phyloP scores from a whole-genome alignment of 2,797 vertebrate species.

The Oryzias dopingdopingensis region DNA sequence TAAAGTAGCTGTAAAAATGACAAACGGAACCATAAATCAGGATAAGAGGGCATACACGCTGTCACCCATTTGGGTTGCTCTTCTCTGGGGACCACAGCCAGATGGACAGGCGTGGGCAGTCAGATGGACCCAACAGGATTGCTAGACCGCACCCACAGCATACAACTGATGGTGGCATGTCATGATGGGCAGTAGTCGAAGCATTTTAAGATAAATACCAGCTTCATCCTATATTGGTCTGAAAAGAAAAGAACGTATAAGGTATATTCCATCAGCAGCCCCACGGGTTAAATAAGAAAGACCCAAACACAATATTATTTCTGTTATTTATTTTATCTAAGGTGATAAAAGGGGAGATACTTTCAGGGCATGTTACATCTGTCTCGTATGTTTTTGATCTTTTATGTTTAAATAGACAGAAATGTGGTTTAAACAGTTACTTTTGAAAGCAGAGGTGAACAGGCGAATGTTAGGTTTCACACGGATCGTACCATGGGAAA shows the following conservation, averaged over 20 bases:
- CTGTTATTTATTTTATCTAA: conserved; percentile 32
- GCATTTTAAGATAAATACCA: no score
- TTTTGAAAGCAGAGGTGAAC: conserved; percentile 74
- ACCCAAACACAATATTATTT: conserved; percentile 28
- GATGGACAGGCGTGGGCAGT: background rate
- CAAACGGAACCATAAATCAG: no score
- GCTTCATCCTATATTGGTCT: background rate
- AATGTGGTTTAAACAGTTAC: conserved; percentile 20
- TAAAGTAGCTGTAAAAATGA: conserved; percentile 8
- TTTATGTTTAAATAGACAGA: conserved; percentile 65
- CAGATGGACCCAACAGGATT: conserved; percentile 5
- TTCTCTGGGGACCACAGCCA: no score
- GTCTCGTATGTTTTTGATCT: conserved; percentile 54
- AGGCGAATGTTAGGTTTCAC: conserved; percentile 73
- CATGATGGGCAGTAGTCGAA: no score
- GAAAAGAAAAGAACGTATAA: conserved; percentile 20
- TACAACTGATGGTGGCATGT: no score
- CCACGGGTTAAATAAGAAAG: conserved; percentile 15
- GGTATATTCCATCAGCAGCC: conserved; percentile 10
- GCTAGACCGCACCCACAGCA: no score
- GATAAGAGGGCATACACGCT: no score
- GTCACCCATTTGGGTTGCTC: no score
- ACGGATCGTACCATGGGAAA: conserved; percentile 70
- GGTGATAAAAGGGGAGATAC: conserved; percentile 22
- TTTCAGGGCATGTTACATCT: conserved; percentile 60